phyloP scores from a whole-genome alignment of 2,113 vertebrate species.

The Spermophilus dauricus region DNA sequence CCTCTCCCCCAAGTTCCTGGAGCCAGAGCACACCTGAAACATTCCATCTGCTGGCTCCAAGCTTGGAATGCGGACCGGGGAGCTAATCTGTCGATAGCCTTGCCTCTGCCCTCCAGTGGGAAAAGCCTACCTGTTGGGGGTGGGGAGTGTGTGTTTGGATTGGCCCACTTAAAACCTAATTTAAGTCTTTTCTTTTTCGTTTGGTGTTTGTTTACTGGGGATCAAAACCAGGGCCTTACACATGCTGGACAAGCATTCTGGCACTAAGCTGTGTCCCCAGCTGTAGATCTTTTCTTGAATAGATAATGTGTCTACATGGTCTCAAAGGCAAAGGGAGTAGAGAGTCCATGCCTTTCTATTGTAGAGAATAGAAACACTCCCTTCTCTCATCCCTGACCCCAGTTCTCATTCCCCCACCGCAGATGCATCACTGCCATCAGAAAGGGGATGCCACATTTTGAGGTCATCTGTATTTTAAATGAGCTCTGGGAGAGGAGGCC shows the following conservation, averaged over 20 bases:
- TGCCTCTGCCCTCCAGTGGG: neutral
- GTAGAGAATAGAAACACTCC: neutral
- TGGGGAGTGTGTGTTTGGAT: neutral
- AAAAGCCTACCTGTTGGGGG: neutral
- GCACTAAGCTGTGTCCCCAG: neutral
- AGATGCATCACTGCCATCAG: neutral
- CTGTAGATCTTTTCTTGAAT: neutral
- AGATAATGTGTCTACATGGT: neutral
- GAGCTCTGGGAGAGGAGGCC: neutral
- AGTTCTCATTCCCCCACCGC: neutral
- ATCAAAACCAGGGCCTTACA: neutral
- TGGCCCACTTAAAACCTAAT: neutral
- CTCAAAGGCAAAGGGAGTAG: constrained; percentile 24
- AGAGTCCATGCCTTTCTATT: neutral
- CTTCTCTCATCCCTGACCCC: neutral
- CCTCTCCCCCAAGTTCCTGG: neutral
- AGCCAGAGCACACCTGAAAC: constrained; percentile 54
- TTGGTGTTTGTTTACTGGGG: neutral
- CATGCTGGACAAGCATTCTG: neutral
- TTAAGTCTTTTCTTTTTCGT: neutral
- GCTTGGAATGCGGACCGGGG: neutral
- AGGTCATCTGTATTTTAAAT: constrained; percentile 12
- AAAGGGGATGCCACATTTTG: neutral
- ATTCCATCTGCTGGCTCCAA: constrained; percentile 45
- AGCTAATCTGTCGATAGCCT: neutral